phyloP scores from a whole-genome alignment of 30 jellyfish, hydroid and myxozoan species.

The Morbakka virulenta region DNA sequence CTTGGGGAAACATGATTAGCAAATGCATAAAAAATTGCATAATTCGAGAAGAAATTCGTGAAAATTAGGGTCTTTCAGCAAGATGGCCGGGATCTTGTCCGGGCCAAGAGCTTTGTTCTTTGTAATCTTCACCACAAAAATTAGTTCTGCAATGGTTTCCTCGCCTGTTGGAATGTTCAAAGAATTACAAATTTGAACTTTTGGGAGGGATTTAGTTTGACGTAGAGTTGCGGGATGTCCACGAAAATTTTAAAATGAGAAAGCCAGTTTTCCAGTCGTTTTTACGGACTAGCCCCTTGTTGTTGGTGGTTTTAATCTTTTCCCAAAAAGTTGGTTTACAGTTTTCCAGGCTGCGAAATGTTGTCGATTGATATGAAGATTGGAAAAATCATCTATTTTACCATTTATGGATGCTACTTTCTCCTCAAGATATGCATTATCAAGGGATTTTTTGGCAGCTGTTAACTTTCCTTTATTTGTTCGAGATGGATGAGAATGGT shows the following conservation, averaged over 20 bases:
- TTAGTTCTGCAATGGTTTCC: too few species aligned
- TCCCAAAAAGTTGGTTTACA: neutral
- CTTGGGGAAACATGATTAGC: neutral
- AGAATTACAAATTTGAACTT: too few species aligned
- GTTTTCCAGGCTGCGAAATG: slow-evolving; percentile 6
- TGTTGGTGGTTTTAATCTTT: neutral
- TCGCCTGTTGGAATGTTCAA: neutral
- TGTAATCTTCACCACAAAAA: too few species aligned
- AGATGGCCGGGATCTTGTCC: slow-evolving; percentile 11
- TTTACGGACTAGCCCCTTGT: neutral
- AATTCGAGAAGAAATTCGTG: too few species aligned
- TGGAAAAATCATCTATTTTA: neutral
- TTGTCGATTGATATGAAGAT: neutral
- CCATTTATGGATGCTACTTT: neutral
- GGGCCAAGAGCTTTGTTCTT: neutral
- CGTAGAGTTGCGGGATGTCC: too few species aligned
- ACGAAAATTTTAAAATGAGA: neutral
- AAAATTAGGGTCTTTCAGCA: neutral
- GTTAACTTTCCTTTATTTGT: neutral
- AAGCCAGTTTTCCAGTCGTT: neutral
- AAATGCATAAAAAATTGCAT: too few species aligned
- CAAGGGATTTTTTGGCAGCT: neutral
- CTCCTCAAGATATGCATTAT: neutral
- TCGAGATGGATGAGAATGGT: neutral
- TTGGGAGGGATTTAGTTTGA: too few species aligned